Percentiles rank a stretch among this genome's conserved stretches.
Evolutionary conservation across 2,797 vertebrate genomes (phyloP).

Genomic region (Rhadinocentrus ornatus): DNA sequence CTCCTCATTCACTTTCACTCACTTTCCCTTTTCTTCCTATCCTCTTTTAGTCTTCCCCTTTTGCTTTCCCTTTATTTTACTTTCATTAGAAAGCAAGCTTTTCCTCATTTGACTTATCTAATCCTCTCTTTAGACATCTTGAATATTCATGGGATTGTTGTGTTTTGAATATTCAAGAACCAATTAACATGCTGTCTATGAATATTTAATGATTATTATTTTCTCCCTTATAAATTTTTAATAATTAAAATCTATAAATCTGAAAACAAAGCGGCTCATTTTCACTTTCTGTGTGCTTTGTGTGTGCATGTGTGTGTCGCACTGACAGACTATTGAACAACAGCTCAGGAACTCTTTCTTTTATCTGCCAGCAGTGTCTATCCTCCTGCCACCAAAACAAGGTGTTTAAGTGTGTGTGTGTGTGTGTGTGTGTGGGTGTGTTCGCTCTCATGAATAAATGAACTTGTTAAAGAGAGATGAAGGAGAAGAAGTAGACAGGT

Average conservation of each 20-base stretch:
- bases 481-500: conserved; percentile 76
- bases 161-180: conserved; percentile 78
- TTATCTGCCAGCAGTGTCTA: conserved; percentile 67
- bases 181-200: conserved; percentile 73
- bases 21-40: conserved; percentile 26
- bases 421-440: conserved; percentile 36
- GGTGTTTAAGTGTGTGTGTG: conserved; percentile 24
- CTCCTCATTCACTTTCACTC: conserved; percentile 41
- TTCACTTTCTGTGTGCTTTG: conserved; percentile 39
- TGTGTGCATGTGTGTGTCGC: conserved; percentile 37
- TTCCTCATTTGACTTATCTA: conserved; percentile 64
- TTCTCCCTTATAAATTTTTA: conserved; percentile 66
- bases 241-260: conserved; percentile 78
- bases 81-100: conserved; percentile 64
- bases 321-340: conserved; percentile 70
- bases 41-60: conserved; percentile 18
- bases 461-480: conserved; percentile 80
- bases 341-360: conserved; percentile 73
- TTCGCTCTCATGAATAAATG: conserved; percentile 80
- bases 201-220: conserved; percentile 79
- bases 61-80: conserved; percentile 28
- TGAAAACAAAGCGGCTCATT: conserved; percentile 67
- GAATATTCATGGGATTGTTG: conserved; percentile 77
- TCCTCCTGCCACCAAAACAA: conserved; percentile 66
- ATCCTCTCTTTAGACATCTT: conserved; percentile 61